A percentile compares a stretch with the other conserved stretches of the same genome.
These are phyloP conservation scores for Trichogramma pretiosum DNA, from an alignment of 1,140 invertebrate genomes.

Conservation along the genomic window DNA sequence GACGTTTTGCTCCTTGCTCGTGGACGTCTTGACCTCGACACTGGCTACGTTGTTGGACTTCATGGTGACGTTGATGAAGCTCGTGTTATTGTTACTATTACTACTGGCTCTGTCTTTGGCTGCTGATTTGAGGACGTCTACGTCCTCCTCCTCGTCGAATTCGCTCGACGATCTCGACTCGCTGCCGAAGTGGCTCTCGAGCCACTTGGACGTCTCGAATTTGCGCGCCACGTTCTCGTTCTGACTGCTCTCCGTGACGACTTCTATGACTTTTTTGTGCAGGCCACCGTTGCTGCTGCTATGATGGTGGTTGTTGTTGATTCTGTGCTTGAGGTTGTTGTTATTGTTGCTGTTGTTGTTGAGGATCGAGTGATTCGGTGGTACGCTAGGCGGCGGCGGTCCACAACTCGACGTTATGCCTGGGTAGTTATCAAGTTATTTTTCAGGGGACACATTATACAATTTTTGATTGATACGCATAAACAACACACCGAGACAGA, in stretches of 20 bases:
- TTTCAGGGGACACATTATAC: no score
- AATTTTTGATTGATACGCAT: no score
- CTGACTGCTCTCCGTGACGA: no score
- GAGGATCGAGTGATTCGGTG: no score
- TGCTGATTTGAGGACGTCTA: neutral
- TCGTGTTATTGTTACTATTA: slow-evolving; percentile 47
- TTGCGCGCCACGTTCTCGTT: slow-evolving; percentile 81
- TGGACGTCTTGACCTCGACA: slow-evolving; percentile 4
- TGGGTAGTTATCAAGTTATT: no score
- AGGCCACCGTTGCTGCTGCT: slow-evolving; percentile 65
- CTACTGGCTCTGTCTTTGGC: slow-evolving; percentile 19
- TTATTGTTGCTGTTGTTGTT: no score
- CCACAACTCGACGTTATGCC: no score
- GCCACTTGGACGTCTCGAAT: slow-evolving; percentile 80
- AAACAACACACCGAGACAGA: no score
- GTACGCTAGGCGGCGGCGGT: no score
- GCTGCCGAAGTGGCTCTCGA: slow-evolving; percentile 82
- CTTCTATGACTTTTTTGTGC: slow-evolving; percentile 69
- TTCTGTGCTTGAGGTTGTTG: no score
- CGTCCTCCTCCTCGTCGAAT: slow-evolving; percentile 41
- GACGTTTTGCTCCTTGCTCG: neutral
- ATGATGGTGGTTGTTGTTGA: no score
- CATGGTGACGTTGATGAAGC: slow-evolving; percentile 69
- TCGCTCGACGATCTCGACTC: slow-evolving; percentile 68
- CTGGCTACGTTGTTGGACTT: slow-evolving; percentile 49